Percentiles rank a stretch among this genome's conserved stretches.
Evolutionary conservation across 2,888 invertebrate genomes (phyloP).

Genomic region (Callyntrura guangdongensis): DNA sequence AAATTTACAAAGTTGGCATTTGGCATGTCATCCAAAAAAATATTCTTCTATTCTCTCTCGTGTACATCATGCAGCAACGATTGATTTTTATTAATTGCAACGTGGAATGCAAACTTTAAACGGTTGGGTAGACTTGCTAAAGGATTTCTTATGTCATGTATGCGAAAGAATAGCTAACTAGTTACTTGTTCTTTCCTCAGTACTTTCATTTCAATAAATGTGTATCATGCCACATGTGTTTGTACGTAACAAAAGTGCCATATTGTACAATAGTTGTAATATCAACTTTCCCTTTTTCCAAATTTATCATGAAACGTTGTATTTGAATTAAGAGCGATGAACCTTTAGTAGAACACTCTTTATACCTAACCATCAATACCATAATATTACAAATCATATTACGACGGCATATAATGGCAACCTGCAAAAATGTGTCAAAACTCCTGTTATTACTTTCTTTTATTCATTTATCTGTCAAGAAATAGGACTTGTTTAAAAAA

Average conservation of each 20-base stretch:
- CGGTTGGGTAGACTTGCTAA: too few relatives aligned
- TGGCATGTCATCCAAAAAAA: background rate
- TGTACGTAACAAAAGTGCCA: too few relatives aligned
- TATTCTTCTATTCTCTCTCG: background rate
- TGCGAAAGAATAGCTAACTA: too few relatives aligned
- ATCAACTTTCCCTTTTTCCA: background rate
- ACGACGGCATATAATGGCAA: background rate
- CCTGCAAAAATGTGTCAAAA: slow-evolving; percentile 2
- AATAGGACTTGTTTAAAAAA: slow-evolving; percentile 33
- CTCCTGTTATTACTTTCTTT: slow-evolving; percentile 1
- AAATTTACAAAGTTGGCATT: background rate
- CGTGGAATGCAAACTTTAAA: too few relatives aligned
- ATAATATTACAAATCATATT: background rate
- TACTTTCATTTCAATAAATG: too few relatives aligned
- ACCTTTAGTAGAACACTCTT: slow-evolving; percentile 30
- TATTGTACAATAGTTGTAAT: background rate
- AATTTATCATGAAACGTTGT: slow-evolving; percentile 11
- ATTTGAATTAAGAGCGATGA: slow-evolving; percentile 61
- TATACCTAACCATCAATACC: background rate
- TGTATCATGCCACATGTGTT: too few relatives aligned
- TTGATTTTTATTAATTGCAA: too few relatives aligned
- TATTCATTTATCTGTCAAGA: background rate
- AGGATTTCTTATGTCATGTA: too few relatives aligned
- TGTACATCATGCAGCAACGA: background rate
- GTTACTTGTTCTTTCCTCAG: too few relatives aligned